phyloP scores from a whole-genome alignment of 2,797 vertebrate genomes.

The Sardinella longiceps region DNA sequence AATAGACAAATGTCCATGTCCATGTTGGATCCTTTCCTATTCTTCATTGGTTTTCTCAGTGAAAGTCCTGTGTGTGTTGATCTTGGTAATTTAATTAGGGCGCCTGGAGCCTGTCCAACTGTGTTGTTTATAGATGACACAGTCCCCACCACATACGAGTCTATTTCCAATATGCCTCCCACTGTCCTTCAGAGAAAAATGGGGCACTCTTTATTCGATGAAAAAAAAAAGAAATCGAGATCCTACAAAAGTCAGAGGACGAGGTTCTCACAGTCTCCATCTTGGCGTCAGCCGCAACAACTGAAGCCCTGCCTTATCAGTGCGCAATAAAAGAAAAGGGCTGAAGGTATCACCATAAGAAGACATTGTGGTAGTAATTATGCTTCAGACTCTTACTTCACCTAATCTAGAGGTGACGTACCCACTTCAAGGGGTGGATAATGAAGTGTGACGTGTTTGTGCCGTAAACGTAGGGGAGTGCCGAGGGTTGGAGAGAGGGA shows the following conservation, averaged over 20 bases:
- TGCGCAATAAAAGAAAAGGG: not conserved
- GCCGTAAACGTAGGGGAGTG: not conserved
- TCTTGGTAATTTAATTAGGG: slow-evolving; percentile 19
- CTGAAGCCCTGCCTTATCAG: not conserved
- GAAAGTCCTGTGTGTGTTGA: not conserved
- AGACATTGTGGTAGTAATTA: too few species aligned
- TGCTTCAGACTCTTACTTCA: not conserved
- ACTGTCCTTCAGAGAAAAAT: not conserved
- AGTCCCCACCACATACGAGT: not conserved
- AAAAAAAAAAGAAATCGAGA: not conserved
- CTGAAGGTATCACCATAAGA: not conserved
- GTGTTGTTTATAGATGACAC: not conserved
- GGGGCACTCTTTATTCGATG: not conserved
- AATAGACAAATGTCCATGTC: not conserved
- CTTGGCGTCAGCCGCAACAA: not conserved
- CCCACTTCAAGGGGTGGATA: not conserved
- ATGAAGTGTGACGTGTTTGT: slow-evolving; percentile 8
- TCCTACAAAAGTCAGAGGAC: not conserved
- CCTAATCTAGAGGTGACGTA: not conserved
- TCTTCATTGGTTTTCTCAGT: not conserved
- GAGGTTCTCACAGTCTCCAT: not conserved
- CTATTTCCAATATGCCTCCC: not conserved
- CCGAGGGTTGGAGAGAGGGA: not conserved
- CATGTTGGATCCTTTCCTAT: not conserved
- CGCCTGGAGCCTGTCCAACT: slow-evolving; percentile 1